Conservation (phyloP, 2,113 vertebrate genomes). For the Bos taurus region ARS-UCD2.0 NC_037344.1:67536001-67536500, state of each 20-base stretch:
- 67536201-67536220: background rate
- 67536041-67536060: background rate
- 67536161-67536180: background rate
- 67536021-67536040: background rate
- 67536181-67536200: background rate
- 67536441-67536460: slow-evolving; percentile 1
- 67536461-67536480: background rate
- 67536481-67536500: background rate
- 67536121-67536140: slow-evolving; percentile 7
- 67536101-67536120: slow-evolving; percentile 10
- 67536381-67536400: background rate
- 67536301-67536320: background rate
- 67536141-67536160: background rate
- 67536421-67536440: background rate
- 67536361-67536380: background rate
- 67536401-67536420: slow-evolving; percentile 4
- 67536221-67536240: background rate
- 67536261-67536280: background rate
- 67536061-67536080: background rate
- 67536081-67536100: background rate
- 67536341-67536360: background rate
- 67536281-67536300: background rate
- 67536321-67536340: background rate
- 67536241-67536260: background rate
- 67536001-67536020: background rate